phyloP scores from a whole-genome alignment of 1,140 invertebrate species.

The Neelides sp. region DNA sequence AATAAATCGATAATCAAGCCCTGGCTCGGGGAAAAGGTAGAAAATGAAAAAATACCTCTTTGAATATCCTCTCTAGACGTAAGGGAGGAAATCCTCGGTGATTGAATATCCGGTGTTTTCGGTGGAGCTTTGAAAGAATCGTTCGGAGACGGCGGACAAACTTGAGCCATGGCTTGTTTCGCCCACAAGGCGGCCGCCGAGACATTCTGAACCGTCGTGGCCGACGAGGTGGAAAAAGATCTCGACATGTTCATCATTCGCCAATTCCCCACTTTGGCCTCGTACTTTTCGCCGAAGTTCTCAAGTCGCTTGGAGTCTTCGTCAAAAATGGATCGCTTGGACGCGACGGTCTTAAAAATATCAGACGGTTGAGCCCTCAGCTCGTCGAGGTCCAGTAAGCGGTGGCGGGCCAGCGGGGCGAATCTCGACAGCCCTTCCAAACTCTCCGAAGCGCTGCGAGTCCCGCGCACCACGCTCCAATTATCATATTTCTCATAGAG shows the following conservation, averaged over 20 bases:
- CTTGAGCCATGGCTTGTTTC: no score
- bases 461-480: slow-evolving; percentile 63
- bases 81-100: no score
- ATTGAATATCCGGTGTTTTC: no score
- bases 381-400: slow-evolving; percentile 53
- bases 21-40: no score
- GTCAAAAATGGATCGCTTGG: slow-evolving; percentile 86
- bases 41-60: no score
- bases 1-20: no score
- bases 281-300: slow-evolving; percentile 74
- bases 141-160: no score
- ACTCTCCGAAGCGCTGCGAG: slow-evolving; percentile 39
- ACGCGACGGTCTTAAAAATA: slow-evolving; percentile 79
- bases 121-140: no score
- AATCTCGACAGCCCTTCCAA: slow-evolving; percentile 11
- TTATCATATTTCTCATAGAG: slow-evolving; percentile 86
- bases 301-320: slow-evolving; percentile 87
- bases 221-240: slow-evolving; percentile 13
- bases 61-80: no score
- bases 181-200: no score
- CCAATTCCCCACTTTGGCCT: slow-evolving; percentile 42
- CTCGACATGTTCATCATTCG: slow-evolving; percentile 5
- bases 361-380: slow-evolving; percentile 68
- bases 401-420: slow-evolving; percentile 41
- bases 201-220: not conserved